These are phyloP conservation scores for Cephus pulcher DNA, from an alignment of 2,888 invertebrate genomes.

Conservation along the genomic window DNA sequence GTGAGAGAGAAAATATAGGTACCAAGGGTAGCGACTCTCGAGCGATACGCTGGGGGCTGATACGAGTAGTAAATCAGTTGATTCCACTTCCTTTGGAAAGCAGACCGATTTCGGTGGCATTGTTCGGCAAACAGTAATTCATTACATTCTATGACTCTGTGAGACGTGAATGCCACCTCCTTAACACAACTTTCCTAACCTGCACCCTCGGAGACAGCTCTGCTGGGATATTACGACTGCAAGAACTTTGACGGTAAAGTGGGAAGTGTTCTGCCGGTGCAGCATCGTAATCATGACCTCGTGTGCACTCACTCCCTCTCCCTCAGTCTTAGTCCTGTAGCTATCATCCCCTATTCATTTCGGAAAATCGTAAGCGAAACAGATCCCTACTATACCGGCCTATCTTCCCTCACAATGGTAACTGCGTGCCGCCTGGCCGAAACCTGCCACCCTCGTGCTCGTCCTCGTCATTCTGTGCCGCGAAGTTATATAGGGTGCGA, in stretches of 20 bases:
- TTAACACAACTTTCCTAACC: neutral
- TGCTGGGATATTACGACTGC: constrained; percentile 18
- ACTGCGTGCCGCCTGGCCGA: too few species aligned
- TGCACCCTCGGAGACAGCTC: constrained; percentile 12
- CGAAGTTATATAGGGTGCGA: neutral
- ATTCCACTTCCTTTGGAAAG: constrained; percentile 39
- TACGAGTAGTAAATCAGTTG: constrained; percentile 49
- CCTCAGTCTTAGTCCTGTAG: neutral
- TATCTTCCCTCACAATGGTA: neutral
- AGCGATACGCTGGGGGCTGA: constrained; percentile 13
- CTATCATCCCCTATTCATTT: neutral
- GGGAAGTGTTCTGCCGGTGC: constrained; percentile 38
- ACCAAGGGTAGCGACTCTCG: neutral
- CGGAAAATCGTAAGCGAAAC: neutral
- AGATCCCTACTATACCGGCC: neutral
- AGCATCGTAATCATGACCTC: constrained; percentile 44
- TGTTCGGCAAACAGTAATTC: constrained; percentile 57
- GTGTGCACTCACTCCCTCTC: neutral
- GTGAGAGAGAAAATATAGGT: neutral
- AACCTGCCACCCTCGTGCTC: neutral
- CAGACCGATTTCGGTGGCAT: constrained; percentile 40
- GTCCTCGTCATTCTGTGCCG: neutral
- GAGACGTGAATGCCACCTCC: constrained; percentile 43
- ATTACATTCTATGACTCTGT: constrained; percentile 50
- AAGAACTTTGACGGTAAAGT: constrained; percentile 41